Evolutionary conservation across 2,113 vertebrate genomes (phyloP).

Genomic region (Lamprotornis superbus): DNA sequence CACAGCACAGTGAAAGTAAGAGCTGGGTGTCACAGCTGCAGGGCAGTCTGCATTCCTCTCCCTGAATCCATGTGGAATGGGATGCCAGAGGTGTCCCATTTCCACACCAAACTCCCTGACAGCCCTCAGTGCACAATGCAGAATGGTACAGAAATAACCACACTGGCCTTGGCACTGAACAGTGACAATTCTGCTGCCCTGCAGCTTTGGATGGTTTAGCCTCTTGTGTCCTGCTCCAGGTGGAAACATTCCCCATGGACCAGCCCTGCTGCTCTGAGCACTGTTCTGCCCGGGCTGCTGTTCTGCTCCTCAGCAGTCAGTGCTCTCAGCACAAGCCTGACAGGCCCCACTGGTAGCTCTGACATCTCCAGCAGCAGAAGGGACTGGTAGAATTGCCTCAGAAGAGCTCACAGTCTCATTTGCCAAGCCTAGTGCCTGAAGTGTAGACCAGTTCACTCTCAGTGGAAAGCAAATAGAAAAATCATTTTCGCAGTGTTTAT

Average conservation of each 20-base stretch:
- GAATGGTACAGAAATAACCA: background rate
- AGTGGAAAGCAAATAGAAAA: slow-evolving; percentile 52
- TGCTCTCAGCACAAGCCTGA: background rate
- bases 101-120: background rate
- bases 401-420: background rate
- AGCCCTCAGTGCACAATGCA: background rate
- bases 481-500: slow-evolving; percentile 35
- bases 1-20: background rate
- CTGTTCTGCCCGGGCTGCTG: background rate
- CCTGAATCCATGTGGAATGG: background rate
- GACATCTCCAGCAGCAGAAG: background rate
- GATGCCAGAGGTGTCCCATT: background rate
- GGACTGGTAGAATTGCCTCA: background rate
- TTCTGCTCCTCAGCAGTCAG: background rate
- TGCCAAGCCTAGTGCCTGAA: background rate
- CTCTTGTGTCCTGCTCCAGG: background rate
- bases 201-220: background rate
- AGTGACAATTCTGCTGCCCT: background rate
- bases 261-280: background rate
- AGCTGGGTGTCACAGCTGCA: background rate
- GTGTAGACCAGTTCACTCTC: background rate
- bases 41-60: background rate
- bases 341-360: background rate
- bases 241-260: background rate
- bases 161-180: background rate